A percentile compares a stretch with the other conserved stretches of the same genome.
Conservation (phyloP, 2,113 vertebrate species). For the Tonatia bakeri region DNA sequence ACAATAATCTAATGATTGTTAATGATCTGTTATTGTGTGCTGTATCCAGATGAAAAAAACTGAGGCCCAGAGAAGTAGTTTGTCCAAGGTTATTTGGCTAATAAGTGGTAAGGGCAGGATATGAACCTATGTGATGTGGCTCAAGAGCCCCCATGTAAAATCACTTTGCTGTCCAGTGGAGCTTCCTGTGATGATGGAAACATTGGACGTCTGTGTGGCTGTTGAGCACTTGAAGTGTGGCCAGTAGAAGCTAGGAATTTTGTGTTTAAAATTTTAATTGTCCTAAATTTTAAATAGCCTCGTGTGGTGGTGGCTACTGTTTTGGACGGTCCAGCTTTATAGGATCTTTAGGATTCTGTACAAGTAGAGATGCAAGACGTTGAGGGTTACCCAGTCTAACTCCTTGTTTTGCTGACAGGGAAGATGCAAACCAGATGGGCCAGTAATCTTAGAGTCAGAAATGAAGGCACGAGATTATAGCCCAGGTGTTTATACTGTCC, state of each 20-base stretch:
- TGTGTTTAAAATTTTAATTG: neutral
- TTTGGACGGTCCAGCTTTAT: neutral
- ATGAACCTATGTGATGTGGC: neutral
- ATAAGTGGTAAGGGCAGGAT: neutral
- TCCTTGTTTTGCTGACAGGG: neutral
- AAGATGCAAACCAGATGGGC: neutral
- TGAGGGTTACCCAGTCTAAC: neutral
- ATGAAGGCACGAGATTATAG: neutral
- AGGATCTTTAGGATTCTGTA: neutral
- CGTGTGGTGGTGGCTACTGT: neutral
- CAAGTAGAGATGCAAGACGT: neutral
- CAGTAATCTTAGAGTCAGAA: neutral
- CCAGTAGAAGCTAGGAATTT: neutral
- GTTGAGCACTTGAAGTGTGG: neutral
- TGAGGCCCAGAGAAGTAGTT: neutral
- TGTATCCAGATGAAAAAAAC: neutral
- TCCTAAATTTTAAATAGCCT: neutral
- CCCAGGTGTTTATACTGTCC: neutral
- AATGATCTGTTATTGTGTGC: neutral
- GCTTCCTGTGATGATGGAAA: neutral
- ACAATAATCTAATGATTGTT: neutral
- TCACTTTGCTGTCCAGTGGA: neutral
- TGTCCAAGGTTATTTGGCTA: neutral
- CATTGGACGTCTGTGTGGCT: neutral
- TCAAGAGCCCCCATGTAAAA: fast-evolving